Conservation (phyloP, 1,140 invertebrate genomes). For the Drosophila mauritiana region DNA sequence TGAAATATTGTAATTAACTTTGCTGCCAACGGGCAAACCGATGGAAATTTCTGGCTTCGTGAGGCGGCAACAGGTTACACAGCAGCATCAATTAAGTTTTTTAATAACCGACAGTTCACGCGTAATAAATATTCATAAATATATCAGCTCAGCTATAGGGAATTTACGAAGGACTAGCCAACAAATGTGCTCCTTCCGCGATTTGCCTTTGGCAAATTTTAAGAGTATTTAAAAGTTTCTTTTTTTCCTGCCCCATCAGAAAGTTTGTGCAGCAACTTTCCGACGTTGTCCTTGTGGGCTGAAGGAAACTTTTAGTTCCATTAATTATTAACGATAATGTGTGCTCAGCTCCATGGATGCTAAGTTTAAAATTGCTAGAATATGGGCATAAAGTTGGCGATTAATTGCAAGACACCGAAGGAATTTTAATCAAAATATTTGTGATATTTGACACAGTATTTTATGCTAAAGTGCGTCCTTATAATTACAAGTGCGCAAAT, state of each 20-base stretch:
- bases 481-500: background rate
- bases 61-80: conserved; percentile 68
- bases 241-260: conserved; percentile 5
- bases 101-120: conserved; percentile 50
- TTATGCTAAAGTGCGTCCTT: conserved; percentile 1
- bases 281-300: conserved; percentile 4
- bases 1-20: conserved; percentile 79
- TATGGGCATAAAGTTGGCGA: conserved; percentile 40
- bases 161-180: conserved; percentile 11
- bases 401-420: conserved; percentile 40
- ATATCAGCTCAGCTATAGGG: conserved; percentile 36
- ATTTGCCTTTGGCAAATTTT: conserved; percentile 15
- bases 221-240: conserved; percentile 56
- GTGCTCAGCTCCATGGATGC: conserved; percentile 12
- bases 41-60: conserved; percentile 50
- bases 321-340: conserved; percentile 67
- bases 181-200: background rate
- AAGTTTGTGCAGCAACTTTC: conserved; percentile 41
- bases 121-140: conserved; percentile 76
- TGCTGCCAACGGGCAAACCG: conserved; percentile 34
- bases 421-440: background rate
- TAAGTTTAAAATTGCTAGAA: conserved; percentile 20
- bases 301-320: conserved; percentile 51
- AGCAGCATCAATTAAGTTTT: conserved; percentile 50
- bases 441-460: conserved; percentile 12